These are phyloP conservation scores for Cybosia mesomella DNA, from an alignment of 2,888 invertebrate genomes.

Conservation along the genomic window DNA sequence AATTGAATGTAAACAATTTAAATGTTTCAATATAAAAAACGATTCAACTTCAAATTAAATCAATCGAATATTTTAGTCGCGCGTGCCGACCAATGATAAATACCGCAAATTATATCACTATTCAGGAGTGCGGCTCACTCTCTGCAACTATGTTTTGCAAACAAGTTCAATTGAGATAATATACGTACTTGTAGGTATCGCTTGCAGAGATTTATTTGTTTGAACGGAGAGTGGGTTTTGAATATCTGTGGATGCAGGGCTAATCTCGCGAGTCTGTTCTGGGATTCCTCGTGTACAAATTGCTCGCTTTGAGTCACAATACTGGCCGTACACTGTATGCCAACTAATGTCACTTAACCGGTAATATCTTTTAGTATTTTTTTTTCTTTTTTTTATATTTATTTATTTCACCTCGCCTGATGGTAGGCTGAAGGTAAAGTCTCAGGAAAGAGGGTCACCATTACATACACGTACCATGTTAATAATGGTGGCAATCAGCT, in stretches of 20 bases:
- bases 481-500: too few relatives aligned
- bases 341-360: background rate
- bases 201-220: constrained; percentile 2
- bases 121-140: background rate
- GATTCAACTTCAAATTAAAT: too few relatives aligned
- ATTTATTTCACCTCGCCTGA: too few relatives aligned
- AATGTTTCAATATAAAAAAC: too few relatives aligned
- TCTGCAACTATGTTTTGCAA: background rate
- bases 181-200: background rate
- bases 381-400: too few relatives aligned
- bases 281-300: background rate
- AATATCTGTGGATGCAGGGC: background rate
- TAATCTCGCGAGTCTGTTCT: background rate
- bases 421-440: too few relatives aligned
- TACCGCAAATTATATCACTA: background rate
- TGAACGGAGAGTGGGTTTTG: background rate
- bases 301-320: background rate
- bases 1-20: too few relatives aligned
- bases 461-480: too few relatives aligned
- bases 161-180: background rate
- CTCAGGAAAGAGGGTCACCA: too few relatives aligned
- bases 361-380: background rate
- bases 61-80: too few relatives aligned
- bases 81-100: too few relatives aligned
- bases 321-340: too few relatives aligned